A percentile compares a stretch with the other conserved stretches of the same genome.
Conservation (phyloP, 2,888 invertebrate genomes). For the Gisinianus flammeolus region DNA sequence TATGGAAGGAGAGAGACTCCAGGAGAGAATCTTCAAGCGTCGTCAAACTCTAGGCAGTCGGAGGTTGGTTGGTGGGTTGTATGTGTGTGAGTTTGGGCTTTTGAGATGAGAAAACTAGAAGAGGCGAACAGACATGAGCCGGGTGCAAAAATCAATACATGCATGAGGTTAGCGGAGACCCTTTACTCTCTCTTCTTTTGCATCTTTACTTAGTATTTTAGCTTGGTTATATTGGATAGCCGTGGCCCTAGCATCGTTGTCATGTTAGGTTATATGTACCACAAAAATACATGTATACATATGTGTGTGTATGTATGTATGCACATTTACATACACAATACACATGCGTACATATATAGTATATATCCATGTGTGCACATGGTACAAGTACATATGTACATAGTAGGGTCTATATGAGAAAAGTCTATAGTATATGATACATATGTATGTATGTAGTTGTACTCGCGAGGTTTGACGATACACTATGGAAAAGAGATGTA, state of each 20-base stretch:
- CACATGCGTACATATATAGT: not conserved
- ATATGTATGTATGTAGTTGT: too few species aligned
- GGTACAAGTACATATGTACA: not conserved
- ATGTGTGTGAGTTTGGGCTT: too few species aligned
- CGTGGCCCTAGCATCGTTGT: too few species aligned
- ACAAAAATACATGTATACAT: too few species aligned
- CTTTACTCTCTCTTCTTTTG: constrained; percentile 16
- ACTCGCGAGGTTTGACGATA: too few species aligned
- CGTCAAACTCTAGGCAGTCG: not conserved
- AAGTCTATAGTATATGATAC: too few species aligned
- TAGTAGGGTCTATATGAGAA: too few species aligned
- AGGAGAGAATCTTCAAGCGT: constrained; percentile 12
- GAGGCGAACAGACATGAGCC: constrained; percentile 36
- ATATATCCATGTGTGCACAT: not conserved
- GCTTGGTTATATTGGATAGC: too few species aligned
- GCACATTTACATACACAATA: not conserved
- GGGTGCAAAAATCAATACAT: constrained; percentile 56
- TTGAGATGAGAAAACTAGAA: not conserved
- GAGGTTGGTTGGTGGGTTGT: not conserved
- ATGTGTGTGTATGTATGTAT: too few species aligned
- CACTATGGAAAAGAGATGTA: too few species aligned
- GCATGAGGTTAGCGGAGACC: constrained; percentile 46
- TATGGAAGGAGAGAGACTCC: constrained; percentile 10
- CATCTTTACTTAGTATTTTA: not conserved
- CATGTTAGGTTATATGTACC: too few species aligned